Conservation (phyloP, 2,888 invertebrate species). For the Drosophila hawaiiensis region DNA sequence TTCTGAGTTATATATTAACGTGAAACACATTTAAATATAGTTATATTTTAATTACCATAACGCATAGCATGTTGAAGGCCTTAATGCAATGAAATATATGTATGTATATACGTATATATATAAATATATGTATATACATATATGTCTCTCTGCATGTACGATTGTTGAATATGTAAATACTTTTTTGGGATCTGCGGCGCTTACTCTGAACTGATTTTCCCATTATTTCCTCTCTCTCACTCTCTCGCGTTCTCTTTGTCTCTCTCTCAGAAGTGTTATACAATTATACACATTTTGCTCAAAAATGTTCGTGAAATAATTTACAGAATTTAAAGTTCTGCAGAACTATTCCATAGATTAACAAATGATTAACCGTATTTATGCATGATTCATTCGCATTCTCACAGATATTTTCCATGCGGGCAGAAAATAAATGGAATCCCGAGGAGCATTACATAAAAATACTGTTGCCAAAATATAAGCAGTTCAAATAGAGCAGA, state of each 20-base stretch:
- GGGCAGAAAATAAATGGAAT: constrained; percentile 55
- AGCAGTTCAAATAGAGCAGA: constrained; percentile 9
- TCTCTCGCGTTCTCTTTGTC: neutral
- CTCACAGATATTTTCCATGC: constrained; percentile 51
- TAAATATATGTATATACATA: neutral
- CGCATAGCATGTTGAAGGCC: constrained; percentile 15
- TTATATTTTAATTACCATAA: constrained; percentile 21
- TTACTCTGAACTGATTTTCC: constrained; percentile 4
- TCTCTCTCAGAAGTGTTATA: constrained; percentile 21
- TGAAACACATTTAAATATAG: constrained; percentile 2
- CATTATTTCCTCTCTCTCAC: neutral
- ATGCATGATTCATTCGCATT: constrained; percentile 32
- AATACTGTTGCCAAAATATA: constrained; percentile 8
- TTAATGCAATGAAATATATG: neutral
- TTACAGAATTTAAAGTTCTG: constrained; percentile 13
- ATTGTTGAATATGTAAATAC: constrained; percentile 27
- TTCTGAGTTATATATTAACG: constrained; percentile 6
- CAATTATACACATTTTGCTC: constrained; percentile 39
- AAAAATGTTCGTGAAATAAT: constrained; percentile 19
- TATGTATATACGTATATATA: constrained; percentile 3
- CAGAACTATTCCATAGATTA: constrained; percentile 1
- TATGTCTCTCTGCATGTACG: constrained; percentile 2
- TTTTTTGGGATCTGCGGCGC: constrained; percentile 41
- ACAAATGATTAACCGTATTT: constrained; percentile 9
- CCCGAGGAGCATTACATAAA: constrained; percentile 8